phyloP scores from a whole-genome alignment of 2,113 vertebrate species.

The Castor canadensis region DNA sequence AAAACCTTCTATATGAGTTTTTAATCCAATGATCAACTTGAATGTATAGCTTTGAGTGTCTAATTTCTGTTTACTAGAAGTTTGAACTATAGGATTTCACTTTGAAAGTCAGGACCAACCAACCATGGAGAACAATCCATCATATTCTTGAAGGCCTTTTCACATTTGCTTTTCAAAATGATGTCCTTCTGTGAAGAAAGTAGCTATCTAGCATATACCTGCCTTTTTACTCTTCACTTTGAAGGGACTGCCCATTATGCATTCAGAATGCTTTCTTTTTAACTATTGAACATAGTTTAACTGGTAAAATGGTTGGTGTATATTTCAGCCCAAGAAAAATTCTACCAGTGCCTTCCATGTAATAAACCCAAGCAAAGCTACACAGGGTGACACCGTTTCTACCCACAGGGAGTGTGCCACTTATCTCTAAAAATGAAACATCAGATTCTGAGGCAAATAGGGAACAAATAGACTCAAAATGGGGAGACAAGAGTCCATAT shows the following conservation, averaged over 20 bases:
- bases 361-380: not conserved
- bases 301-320: conserved; percentile 42
- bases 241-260: not conserved
- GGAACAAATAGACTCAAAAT: not conserved
- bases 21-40: conserved; percentile 49
- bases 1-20: conserved; percentile 8
- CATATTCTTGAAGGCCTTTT: conserved; percentile 71
- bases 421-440: conserved; percentile 24
- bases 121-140: conserved; percentile 74
- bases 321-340: conserved; percentile 55
- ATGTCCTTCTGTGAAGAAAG: conserved; percentile 41
- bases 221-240: not conserved
- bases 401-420: not conserved
- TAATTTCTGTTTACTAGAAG: conserved; percentile 59
- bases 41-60: conserved; percentile 22
- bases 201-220: not conserved
- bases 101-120: conserved; percentile 65
- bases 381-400: not conserved
- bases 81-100: conserved; percentile 59
- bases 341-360: conserved; percentile 50
- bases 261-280: conserved; percentile 3
- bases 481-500: not conserved
- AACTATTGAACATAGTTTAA: not conserved
- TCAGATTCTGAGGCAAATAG: not conserved
- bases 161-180: conserved; percentile 33